phyloP scores from a whole-genome alignment of 2,888 invertebrate species.

The Pammene aurita region DNA sequence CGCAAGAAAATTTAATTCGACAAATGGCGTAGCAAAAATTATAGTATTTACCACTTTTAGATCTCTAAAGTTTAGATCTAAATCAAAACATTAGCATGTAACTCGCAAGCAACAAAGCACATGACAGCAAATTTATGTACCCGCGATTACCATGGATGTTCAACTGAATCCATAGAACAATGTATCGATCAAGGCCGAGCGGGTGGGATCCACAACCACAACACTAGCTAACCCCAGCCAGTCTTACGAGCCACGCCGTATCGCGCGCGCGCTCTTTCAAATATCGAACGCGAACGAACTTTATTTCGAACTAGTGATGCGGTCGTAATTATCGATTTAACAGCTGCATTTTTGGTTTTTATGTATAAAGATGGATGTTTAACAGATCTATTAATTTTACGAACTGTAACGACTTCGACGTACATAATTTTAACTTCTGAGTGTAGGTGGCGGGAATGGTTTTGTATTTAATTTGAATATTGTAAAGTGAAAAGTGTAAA shows the following conservation, averaged over 20 bases:
- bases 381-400: no score
- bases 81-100: background rate
- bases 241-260: conserved; percentile 43
- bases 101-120: conserved; percentile 13
- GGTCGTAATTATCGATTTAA: conserved; percentile 5
- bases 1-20: no score
- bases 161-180: conserved; percentile 39
- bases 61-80: background rate
- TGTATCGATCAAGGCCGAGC: conserved; percentile 47
- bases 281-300: conserved; percentile 41
- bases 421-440: conserved; percentile 31
- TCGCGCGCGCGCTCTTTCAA: conserved; percentile 43
- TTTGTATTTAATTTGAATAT: conserved; percentile 42
- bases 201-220: conserved; percentile 43
- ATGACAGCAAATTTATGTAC: conserved; percentile 28
- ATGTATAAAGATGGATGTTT: background rate
- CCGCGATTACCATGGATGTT: conserved; percentile 27
- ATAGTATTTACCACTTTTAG: no score
- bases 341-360: background rate
- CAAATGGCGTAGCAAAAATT: no score
- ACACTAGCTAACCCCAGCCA: conserved; percentile 47
- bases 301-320: conserved; percentile 39
- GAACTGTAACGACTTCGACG: conserved; percentile 5
- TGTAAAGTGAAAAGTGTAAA: conserved; percentile 46
- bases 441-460: conserved; percentile 35